phyloP scores from a whole-genome alignment of 2,797 vertebrate genomes.

The Tinamus major region DNA sequence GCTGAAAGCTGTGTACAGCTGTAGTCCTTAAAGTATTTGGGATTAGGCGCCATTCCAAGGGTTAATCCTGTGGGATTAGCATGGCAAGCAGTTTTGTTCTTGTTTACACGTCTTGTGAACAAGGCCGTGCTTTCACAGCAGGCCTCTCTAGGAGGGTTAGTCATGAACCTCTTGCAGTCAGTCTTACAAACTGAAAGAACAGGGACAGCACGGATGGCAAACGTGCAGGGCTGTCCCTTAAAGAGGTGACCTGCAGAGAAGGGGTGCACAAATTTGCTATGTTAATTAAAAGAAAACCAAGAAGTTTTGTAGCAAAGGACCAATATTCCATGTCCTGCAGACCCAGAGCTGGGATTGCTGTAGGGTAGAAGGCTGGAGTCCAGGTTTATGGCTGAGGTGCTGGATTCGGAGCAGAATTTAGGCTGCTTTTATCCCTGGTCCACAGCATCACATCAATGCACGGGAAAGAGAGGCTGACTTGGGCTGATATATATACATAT shows the following conservation, averaged over 20 bases:
- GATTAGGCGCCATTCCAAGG: constrained; percentile 52
- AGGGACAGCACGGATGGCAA: background rate
- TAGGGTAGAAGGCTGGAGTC: background rate
- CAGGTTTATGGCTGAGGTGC: background rate
- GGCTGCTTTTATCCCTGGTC: background rate
- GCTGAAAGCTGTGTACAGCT: constrained; percentile 26
- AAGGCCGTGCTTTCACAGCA: constrained; percentile 48
- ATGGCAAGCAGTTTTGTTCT: constrained; percentile 27
- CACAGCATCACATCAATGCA: background rate
- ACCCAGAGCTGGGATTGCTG: background rate
- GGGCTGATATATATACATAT: background rate
- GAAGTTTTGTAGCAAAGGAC: background rate
- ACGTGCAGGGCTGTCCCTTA: background rate
- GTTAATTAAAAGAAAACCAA: background rate
- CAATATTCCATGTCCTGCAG: background rate
- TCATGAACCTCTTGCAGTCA: constrained; percentile 18
- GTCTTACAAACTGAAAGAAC: background rate
- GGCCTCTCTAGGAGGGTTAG: background rate
- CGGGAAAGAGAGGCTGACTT: background rate
- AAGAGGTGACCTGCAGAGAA: background rate
- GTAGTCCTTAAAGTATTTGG: constrained; percentile 16
- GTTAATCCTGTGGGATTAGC: constrained; percentile 66
- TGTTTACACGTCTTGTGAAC: constrained; percentile 61
- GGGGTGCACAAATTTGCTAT: background rate
- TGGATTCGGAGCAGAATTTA: background rate